These are phyloP conservation scores for Tamandua tetradactyla DNA, from an alignment of 2,797 vertebrate species.

Conservation along the genomic window DNA sequence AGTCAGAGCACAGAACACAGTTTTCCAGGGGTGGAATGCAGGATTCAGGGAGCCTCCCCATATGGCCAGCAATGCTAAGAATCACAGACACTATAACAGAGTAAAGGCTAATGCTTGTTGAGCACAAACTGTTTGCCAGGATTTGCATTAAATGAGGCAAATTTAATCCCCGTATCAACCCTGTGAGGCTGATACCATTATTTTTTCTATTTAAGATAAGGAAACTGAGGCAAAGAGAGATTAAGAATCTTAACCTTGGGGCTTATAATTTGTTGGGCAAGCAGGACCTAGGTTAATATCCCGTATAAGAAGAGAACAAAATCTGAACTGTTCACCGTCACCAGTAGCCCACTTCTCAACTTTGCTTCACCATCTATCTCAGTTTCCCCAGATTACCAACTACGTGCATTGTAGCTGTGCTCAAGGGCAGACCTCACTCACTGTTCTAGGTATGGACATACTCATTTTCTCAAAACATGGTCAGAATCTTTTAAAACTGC, in stretches of 20 bases:
- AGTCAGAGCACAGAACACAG: not conserved
- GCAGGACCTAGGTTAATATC: not conserved
- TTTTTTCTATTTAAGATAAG: not conserved
- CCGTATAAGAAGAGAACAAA: not conserved
- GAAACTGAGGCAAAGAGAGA: not conserved
- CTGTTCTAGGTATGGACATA: not conserved
- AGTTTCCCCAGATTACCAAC: not conserved
- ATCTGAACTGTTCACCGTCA: not conserved
- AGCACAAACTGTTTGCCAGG: not conserved
- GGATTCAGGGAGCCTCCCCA: not conserved
- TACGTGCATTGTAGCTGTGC: not conserved
- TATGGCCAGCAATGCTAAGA: too few relatives aligned
- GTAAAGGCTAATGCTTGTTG: not conserved
- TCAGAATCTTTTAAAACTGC: not conserved
- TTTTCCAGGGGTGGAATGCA: not conserved
- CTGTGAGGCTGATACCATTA: not conserved
- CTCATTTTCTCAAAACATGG: not conserved
- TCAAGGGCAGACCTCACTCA: not conserved
- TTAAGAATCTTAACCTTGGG: not conserved
- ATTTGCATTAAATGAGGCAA: too few relatives aligned
- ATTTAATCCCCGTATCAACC: not conserved
- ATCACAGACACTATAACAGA: not conserved
- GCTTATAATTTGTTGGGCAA: not conserved
- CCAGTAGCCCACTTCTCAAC: not conserved
- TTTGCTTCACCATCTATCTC: not conserved